Evolutionary conservation across 2,888 invertebrate genomes (phyloP).

Genomic region (Globia sparganii): DNA sequence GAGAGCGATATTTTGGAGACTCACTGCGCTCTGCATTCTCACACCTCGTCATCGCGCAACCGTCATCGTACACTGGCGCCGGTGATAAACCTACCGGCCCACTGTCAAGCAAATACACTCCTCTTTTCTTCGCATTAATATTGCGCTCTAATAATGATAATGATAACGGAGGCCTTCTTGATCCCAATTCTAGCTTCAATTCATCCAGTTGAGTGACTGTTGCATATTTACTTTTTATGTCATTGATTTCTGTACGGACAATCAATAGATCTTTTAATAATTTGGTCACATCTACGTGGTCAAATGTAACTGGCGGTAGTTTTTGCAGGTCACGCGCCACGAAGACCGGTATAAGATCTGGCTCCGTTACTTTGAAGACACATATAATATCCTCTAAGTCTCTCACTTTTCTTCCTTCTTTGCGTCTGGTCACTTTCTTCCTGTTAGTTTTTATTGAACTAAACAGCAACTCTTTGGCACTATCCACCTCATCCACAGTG

Average conservation of each 20-base stretch:
- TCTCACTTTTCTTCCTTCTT: not conserved
- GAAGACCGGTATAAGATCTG: too few species aligned
- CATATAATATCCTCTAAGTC: not conserved
- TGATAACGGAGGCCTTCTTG: not conserved
- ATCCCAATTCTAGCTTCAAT: not conserved
- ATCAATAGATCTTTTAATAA: not conserved
- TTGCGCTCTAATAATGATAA: not conserved
- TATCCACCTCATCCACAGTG: not conserved
- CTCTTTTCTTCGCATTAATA: not conserved
- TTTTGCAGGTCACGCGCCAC: too few species aligned
- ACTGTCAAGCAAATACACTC: constrained; percentile 4
- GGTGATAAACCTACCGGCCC: constrained; percentile 1
- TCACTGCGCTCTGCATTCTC: too few species aligned
- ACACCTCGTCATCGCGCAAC: too few species aligned
- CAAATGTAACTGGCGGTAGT: not conserved
- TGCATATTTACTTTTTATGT: not conserved
- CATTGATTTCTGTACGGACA: not conserved
- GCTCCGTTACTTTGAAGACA: too few species aligned
- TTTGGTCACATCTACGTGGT: not conserved
- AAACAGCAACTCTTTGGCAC: not conserved
- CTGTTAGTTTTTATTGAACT: not conserved
- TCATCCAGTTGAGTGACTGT: constrained; percentile 5
- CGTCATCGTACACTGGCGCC: too few species aligned
- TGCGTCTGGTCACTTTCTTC: not conserved
- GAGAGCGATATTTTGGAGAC: too few species aligned